phyloP scores from a whole-genome alignment of 2,797 vertebrate genomes.

The Echiichthys vipera region DNA sequence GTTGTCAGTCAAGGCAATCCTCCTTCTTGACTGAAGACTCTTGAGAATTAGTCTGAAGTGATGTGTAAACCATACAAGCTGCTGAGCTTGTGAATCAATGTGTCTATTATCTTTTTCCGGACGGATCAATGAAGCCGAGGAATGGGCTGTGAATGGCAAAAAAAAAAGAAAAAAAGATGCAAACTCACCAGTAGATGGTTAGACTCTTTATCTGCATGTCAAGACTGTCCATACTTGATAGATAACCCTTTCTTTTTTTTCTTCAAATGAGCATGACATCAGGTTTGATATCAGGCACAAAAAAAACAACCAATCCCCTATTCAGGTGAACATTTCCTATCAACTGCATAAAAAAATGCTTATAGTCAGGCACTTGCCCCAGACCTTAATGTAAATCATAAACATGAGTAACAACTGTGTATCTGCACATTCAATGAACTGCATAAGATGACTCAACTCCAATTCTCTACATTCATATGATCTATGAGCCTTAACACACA shows the following conservation, averaged over 20 bases:
- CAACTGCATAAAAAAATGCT: neutral
- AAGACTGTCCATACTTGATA: conserved; percentile 44
- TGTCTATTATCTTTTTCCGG: conserved; percentile 81
- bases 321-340: conserved; percentile 12
- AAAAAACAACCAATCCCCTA: neutral
- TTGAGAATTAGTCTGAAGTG: conserved; percentile 70
- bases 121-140: conserved; percentile 73
- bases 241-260: conserved; percentile 43
- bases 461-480: conserved; percentile 35
- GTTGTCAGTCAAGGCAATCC: conserved; percentile 56
- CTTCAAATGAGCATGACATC: conserved; percentile 17
- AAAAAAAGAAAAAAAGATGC: conserved; percentile 9
- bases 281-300: conserved; percentile 19
- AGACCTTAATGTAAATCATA: conserved; percentile 15
- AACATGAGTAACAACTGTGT: conserved; percentile 21
- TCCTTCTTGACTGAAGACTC: conserved; percentile 55
- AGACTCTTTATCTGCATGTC: conserved; percentile 42
- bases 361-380: conserved; percentile 4
- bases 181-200: conserved; percentile 38
- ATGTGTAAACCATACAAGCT: conserved; percentile 76
- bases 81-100: conserved; percentile 81
- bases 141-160: conserved; percentile 67
- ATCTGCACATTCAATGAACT: conserved; percentile 20
- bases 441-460: conserved; percentile 23
- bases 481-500: conserved; percentile 36